Evolutionary conservation across 2,113 vertebrate genomes (phyloP).

Genomic region (Galemys pyrenaicus): DNA sequence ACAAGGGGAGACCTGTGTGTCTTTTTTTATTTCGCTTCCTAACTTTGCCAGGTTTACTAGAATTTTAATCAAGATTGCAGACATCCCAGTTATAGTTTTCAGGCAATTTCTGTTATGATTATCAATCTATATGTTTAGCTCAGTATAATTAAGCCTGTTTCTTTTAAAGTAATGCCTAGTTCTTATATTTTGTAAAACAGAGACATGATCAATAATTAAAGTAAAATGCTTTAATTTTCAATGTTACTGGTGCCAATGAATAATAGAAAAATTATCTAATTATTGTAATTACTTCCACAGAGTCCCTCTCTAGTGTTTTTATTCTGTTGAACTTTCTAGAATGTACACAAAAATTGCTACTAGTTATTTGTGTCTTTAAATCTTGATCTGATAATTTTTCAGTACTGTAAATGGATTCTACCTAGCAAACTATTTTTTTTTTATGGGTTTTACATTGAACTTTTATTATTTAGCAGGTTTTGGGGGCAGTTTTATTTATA

Average conservation of each 20-base stretch:
- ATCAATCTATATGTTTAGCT: constrained; percentile 42
- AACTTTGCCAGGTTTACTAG: not conserved
- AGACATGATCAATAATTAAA: constrained; percentile 59
- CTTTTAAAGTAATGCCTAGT: constrained; percentile 22
- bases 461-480: not conserved
- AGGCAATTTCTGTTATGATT: constrained; percentile 39
- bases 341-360: not conserved
- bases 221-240: constrained; percentile 68
- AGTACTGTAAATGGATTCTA: not conserved
- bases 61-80: constrained; percentile 55
- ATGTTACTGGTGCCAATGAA: constrained; percentile 29
- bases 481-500: not conserved
- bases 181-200: constrained; percentile 45
- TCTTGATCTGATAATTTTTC: constrained; percentile 8
- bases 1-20: not conserved
- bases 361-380: constrained; percentile 22
- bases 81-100: constrained; percentile 26
- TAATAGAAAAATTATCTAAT: constrained; percentile 61
- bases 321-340: constrained; percentile 43
- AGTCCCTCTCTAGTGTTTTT: not conserved
- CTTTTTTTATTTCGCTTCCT: constrained; percentile 3
- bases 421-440: not conserved
- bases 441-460: not conserved
- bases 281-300: constrained; percentile 40
- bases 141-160: constrained; percentile 50